phyloP scores from a whole-genome alignment of 1,140 invertebrate species.

The Drosophila trapezifrons region DNA sequence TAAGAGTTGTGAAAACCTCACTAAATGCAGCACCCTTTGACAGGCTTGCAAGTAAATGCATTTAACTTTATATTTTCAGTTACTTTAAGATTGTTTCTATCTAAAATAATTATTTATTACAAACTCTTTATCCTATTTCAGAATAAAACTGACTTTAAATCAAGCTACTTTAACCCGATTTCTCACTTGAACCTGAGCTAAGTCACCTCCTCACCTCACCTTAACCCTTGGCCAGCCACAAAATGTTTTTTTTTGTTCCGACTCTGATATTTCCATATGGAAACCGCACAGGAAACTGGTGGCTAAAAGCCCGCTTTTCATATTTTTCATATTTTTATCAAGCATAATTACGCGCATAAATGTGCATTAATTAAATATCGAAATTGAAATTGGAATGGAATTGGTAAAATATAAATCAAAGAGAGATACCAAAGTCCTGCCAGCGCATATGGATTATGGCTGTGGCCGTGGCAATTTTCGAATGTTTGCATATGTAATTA shows the following conservation, averaged over 20 bases:
- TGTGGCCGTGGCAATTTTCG: neutral
- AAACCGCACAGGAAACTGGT: conserved; percentile 8
- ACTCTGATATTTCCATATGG: conserved; percentile 3
- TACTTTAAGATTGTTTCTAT: too few species aligned
- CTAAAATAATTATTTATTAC: too few species aligned
- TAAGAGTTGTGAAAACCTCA: too few species aligned
- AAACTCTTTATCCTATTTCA: too few species aligned
- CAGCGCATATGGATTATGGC: conserved; percentile 11
- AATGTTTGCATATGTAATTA: conserved; percentile 14
- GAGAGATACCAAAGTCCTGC: neutral
- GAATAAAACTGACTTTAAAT: too few species aligned
- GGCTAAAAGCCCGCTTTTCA: neutral
- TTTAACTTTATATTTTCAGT: too few species aligned
- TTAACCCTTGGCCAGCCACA: conserved; percentile 15
- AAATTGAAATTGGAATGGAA: conserved; percentile 7
- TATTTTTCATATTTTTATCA: too few species aligned
- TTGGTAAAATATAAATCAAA: neutral
- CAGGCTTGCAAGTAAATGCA: too few species aligned
- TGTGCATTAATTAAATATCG: conserved; percentile 29
- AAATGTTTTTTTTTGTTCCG: conserved; percentile 18
- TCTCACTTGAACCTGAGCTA: too few species aligned
- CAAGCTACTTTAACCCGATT: too few species aligned
- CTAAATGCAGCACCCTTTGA: too few species aligned
- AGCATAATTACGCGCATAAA: conserved; percentile 15
- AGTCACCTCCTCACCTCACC: too few species aligned